phyloP scores from a whole-genome alignment of 2,797 vertebrate species.

The Sparidentex hasta region DNA sequence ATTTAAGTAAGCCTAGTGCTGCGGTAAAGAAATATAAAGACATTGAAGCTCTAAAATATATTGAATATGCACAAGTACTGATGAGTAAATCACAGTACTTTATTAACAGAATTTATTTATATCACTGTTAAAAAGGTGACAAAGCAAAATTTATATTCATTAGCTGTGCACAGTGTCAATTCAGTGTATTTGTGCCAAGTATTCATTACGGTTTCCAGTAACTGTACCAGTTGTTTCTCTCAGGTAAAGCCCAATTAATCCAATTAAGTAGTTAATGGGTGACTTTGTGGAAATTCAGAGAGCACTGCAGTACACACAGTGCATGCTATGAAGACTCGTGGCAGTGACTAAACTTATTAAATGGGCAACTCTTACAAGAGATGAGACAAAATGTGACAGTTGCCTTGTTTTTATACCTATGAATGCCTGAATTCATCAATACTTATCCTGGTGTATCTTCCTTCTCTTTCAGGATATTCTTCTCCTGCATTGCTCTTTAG shows the following conservation, averaged over 20 bases:
- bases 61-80: not conserved
- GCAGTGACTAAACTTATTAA: not conserved
- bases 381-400: not conserved
- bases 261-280: constrained; percentile 56
- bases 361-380: not conserved
- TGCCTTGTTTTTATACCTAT: constrained; percentile 2
- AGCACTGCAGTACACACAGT: not conserved
- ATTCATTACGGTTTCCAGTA: not conserved
- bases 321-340: not conserved
- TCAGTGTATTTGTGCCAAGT: not conserved
- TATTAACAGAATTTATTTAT: not conserved
- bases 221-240: not conserved
- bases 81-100: not conserved
- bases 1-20: not conserved
- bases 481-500: constrained; percentile 76
- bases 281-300: constrained; percentile 18
- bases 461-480: constrained; percentile 77
- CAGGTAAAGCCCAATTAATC: constrained; percentile 50
- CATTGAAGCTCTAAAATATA: not conserved
- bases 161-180: not conserved
- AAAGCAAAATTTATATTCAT: not conserved
- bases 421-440: constrained; percentile 7
- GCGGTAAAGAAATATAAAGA: not conserved
- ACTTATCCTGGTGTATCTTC: constrained; percentile 12
- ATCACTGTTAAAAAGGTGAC: not conserved